phyloP scores from a whole-genome alignment of 2,113 vertebrate species.

The Jaculus jaculus region DNA sequence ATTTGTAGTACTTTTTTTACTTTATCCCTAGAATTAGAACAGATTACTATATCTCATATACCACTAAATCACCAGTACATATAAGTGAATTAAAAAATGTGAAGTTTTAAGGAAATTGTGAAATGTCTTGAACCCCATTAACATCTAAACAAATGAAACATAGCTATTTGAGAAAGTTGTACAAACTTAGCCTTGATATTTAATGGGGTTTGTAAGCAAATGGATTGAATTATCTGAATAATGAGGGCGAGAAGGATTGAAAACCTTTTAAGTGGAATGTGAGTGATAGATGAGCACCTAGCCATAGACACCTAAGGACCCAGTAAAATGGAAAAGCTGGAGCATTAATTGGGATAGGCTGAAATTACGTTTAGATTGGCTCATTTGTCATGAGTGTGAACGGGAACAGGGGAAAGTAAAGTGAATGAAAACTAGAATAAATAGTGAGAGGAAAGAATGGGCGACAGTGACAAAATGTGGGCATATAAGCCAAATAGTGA shows the following conservation, averaged over 20 bases:
- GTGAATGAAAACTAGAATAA: not conserved
- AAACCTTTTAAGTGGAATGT: not conserved
- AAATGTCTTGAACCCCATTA: not conserved
- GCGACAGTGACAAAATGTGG: not conserved
- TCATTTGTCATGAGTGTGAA: conserved; percentile 3
- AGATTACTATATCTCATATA: not conserved
- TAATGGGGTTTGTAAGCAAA: conserved; percentile 3
- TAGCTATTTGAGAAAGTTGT: not conserved
- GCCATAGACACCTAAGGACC: not conserved
- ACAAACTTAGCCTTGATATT: not conserved
- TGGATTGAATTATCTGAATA: conserved; percentile 17
- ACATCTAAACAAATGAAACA: conserved; percentile 31
- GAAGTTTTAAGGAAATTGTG: not conserved
- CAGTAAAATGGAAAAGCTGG: not conserved
- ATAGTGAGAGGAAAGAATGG: not conserved
- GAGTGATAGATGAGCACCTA: not conserved
- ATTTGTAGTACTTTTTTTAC: not conserved
- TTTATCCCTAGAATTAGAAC: not conserved
- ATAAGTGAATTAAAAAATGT: not conserved
- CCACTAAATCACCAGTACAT: not conserved
- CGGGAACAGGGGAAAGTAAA: not conserved
- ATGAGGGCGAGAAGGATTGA: not conserved
- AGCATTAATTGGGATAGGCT: not conserved
- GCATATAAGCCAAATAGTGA: not conserved
- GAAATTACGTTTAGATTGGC: not conserved